These are phyloP conservation scores for Pachydiplax longipennis DNA, from an alignment of 2,888 invertebrate genomes.

Conservation along the genomic window DNA sequence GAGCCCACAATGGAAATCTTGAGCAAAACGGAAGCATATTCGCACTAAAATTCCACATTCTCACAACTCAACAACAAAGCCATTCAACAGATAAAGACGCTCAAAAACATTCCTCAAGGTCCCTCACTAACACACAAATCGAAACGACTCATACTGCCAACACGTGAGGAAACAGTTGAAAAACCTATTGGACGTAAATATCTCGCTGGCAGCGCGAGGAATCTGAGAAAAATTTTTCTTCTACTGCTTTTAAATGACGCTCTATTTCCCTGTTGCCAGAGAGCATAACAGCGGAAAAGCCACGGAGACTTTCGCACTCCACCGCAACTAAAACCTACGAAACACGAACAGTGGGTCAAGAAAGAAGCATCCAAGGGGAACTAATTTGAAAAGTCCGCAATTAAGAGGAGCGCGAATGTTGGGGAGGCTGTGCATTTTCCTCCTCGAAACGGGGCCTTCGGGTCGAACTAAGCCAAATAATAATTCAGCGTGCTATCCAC, in stretches of 20 bases:
- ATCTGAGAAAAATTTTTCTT: background rate
- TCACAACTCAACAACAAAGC: too few relatives aligned
- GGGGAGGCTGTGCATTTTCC: background rate
- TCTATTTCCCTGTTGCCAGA: background rate
- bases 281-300: background rate
- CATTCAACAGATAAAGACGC: too few relatives aligned
- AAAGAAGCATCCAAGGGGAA: background rate
- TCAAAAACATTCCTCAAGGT: too few relatives aligned
- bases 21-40: too few relatives aligned
- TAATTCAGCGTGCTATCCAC: background rate
- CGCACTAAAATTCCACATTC: too few relatives aligned
- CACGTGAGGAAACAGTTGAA: too few relatives aligned
- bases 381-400: background rate
- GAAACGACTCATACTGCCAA: too few relatives aligned
- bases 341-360: background rate
- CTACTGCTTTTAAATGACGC: background rate
- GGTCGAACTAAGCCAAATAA: background rate
- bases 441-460: background rate
- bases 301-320: background rate
- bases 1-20: too few relatives aligned
- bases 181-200: too few relatives aligned
- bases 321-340: background rate
- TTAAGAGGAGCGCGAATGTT: background rate
- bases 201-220: background rate
- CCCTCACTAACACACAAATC: too few relatives aligned